phyloP scores from a whole-genome alignment of 2,888 invertebrate species.

The Antitype chi region DNA sequence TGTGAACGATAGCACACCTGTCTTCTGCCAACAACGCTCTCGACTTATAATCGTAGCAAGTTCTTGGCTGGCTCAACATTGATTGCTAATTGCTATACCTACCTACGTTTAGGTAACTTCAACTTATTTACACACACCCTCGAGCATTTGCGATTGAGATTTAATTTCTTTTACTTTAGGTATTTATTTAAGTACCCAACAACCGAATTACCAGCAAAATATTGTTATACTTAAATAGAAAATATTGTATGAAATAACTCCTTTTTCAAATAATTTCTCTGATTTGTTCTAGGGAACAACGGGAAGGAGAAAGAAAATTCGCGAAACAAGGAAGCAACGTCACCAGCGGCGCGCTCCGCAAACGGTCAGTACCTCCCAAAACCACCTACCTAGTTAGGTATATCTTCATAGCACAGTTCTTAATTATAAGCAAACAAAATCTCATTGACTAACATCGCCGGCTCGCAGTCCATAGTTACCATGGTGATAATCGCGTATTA shows the following conservation, averaged over 20 bases:
- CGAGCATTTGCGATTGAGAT: background rate
- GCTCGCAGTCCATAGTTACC: slow-evolving; percentile 69
- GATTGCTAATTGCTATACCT: slow-evolving; percentile 16
- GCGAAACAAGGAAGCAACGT: slow-evolving; percentile 93
- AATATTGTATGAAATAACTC: background rate
- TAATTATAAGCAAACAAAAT: slow-evolving; percentile 47
- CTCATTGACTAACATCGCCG: slow-evolving; percentile 50
- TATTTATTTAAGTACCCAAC: background rate
- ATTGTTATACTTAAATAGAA: background rate
- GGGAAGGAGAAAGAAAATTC: slow-evolving; percentile 92
- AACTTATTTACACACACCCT: background rate
- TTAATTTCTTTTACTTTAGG: background rate
- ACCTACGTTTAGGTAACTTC: background rate
- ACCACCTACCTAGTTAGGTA: background rate
- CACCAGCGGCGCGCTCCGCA: slow-evolving; percentile 92
- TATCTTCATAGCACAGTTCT: slow-evolving; percentile 1
- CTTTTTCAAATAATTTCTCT: slow-evolving; percentile 20
- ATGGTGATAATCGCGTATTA: slow-evolving; percentile 79
- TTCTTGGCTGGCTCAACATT: slow-evolving; percentile 31
- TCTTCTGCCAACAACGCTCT: slow-evolving; percentile 42
- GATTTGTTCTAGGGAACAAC: slow-evolving; percentile 92
- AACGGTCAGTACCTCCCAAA: slow-evolving; percentile 88
- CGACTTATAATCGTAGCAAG: slow-evolving; percentile 28
- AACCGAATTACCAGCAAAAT: background rate
- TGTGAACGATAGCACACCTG: slow-evolving; percentile 35